These are phyloP conservation scores for Gymnothorax javanicus DNA, from an alignment of 2,797 vertebrate genomes.

Conservation along the genomic window DNA sequence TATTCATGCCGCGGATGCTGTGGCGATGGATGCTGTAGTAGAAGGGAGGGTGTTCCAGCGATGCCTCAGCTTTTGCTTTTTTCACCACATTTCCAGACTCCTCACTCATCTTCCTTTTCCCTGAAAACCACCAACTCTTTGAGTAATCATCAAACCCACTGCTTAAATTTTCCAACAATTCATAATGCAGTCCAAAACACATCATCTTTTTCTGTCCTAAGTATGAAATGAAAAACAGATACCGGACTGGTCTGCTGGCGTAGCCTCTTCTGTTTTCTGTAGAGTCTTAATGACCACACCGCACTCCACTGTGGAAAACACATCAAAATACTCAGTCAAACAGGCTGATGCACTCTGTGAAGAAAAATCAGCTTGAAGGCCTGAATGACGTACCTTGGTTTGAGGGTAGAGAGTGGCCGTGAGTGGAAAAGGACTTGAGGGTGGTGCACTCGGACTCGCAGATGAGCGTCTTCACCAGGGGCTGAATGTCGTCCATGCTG, in stretches of 20 bases:
- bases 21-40: constrained; percentile 98
- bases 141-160: neutral
- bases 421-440: constrained; percentile 74
- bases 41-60: constrained; percentile 87
- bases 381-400: constrained; percentile 77
- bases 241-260: constrained; percentile 69
- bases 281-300: constrained; percentile 86
- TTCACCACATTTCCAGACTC: constrained; percentile 72
- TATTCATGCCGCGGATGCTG: constrained; percentile 94
- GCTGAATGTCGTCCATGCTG: constrained; percentile 87
- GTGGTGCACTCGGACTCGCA: constrained; percentile 92
- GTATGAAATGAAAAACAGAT: constrained; percentile 10
- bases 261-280: constrained; percentile 67
- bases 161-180: neutral
- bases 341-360: neutral
- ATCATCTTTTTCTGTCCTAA: neutral
- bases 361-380: neutral
- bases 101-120: constrained; percentile 80
- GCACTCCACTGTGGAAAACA: constrained; percentile 80
- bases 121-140: neutral
- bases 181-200: neutral
- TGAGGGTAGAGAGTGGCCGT: constrained; percentile 65
- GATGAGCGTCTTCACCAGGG: constrained; percentile 87
- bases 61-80: constrained; percentile 79
- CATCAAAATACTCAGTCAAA: neutral